These are phyloP conservation scores for Drepana falcataria DNA, from an alignment of 2,888 invertebrate genomes.

Conservation along the genomic window DNA sequence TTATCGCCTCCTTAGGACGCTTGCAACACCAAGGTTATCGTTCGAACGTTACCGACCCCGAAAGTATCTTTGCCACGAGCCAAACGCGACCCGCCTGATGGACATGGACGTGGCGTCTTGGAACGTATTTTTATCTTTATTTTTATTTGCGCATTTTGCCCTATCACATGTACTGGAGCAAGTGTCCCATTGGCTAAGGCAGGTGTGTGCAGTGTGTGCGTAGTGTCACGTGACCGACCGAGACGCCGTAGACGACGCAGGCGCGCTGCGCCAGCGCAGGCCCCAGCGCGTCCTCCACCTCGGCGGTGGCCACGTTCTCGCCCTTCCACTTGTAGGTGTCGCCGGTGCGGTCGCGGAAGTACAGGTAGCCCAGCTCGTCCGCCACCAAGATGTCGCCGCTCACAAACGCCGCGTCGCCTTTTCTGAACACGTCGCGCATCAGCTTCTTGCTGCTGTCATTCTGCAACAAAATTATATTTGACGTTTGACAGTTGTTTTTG, in stretches of 20 bases:
- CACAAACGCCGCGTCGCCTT: constrained; percentile 94
- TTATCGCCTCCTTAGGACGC: too few species aligned
- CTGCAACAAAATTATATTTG: constrained; percentile 31
- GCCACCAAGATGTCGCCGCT: constrained; percentile 93
- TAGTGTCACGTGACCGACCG: constrained; percentile 75
- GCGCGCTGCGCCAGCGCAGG: constrained; percentile 86
- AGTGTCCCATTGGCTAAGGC: too few species aligned
- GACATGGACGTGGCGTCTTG: too few species aligned
- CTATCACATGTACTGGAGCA: too few species aligned
- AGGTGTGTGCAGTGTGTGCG: not conserved
- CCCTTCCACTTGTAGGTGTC: constrained; percentile 95
- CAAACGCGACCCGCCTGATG: too few species aligned
- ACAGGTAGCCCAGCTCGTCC: constrained; percentile 95
- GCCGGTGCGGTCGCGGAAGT: constrained; percentile 93
- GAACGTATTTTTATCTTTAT: too few species aligned
- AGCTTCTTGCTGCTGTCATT: constrained; percentile 92
- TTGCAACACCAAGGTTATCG: too few species aligned
- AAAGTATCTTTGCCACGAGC: too few species aligned
- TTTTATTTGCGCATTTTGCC: too few species aligned
- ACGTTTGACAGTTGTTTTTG: too few species aligned
- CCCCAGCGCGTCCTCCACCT: constrained; percentile 94
- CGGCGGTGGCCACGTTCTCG: constrained; percentile 97
- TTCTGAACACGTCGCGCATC: constrained; percentile 87
- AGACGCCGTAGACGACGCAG: constrained; percentile 94
- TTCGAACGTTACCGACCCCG: too few species aligned